These are phyloP conservation scores for Diadema setosum DNA, from an alignment of 35 echinoderm and acorn worm species.

Conservation along the genomic window DNA sequence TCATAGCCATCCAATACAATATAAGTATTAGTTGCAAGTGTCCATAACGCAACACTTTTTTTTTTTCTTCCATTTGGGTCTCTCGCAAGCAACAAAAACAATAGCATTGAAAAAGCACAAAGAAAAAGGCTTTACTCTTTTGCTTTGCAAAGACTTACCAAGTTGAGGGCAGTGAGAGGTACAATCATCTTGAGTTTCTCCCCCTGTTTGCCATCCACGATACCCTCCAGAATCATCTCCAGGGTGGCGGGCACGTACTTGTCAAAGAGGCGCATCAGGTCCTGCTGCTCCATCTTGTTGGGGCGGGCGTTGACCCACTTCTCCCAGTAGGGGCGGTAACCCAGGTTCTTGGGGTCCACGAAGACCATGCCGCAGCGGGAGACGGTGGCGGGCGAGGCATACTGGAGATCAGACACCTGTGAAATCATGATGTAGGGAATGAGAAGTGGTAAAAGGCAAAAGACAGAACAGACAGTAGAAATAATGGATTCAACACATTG, in stretches of 20 bases:
- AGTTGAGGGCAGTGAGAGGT: conserved; percentile 89
- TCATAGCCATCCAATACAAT: no score
- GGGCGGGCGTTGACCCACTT: conserved; percentile 79
- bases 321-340: conserved; percentile 94
- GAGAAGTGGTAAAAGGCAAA: no score
- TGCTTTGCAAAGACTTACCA: conserved; percentile 82
- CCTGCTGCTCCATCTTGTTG: conserved; percentile 80
- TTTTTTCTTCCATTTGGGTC: no score
- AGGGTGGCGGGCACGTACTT: conserved; percentile 92
- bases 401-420: conserved; percentile 98
- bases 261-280: conserved; percentile 75
- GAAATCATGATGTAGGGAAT: no score
- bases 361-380: conserved; percentile 99
- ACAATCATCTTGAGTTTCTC: conserved; percentile 96
- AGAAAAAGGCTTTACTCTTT: no score
- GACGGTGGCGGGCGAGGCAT: conserved; percentile 96
- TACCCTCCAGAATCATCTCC: conserved; percentile 91
- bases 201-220: conserved; percentile 94
- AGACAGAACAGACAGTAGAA: no score
- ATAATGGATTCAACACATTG: no score
- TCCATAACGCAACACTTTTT: no score
- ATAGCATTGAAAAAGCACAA: no score
- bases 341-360: conserved; percentile 98
- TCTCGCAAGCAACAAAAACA: no score
- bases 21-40: no score